Conservation (phyloP, 2,797 vertebrate genomes). For the Lophotriccus pileatus region DNA sequence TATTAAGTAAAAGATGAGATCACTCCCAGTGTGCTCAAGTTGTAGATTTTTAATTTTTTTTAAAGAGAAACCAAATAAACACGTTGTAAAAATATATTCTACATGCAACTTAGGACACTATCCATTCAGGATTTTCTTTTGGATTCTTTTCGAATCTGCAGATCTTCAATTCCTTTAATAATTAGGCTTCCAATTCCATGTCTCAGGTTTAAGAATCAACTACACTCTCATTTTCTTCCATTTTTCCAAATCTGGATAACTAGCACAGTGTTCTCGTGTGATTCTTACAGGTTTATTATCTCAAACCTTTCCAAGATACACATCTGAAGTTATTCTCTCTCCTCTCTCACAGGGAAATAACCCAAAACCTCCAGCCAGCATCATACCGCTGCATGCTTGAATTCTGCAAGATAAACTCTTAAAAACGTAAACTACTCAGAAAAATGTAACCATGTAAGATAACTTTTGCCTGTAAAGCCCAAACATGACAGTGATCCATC, state of each 20-base stretch:
- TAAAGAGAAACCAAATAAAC: neutral
- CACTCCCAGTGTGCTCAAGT: neutral
- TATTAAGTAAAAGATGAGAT: neutral
- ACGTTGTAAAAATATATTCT: neutral
- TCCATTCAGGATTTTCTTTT: neutral
- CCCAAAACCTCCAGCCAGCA: neutral
- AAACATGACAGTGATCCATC: neutral
- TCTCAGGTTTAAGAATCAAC: slow-evolving; percentile 18
- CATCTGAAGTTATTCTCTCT: neutral
- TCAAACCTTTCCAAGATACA: slow-evolving; percentile 49
- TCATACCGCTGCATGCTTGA: neutral
- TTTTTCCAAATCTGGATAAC: slow-evolving; percentile 42
- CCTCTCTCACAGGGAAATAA: neutral
- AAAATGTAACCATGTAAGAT: neutral
- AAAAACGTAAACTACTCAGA: neutral
- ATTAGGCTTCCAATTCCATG: neutral
- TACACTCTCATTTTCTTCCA: slow-evolving; percentile 8
- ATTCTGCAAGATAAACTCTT: neutral
- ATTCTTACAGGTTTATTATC: slow-evolving; percentile 32
- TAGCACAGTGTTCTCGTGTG: slow-evolving; percentile 6
- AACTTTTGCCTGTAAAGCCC: neutral
- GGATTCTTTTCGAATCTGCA: neutral
- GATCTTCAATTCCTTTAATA: slow-evolving; percentile 18
- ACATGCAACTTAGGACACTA: neutral
- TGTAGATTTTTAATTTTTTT: neutral